Evolutionary conservation across 2,888 invertebrate genomes (phyloP).

Genomic region (Spisula subtruncata): DNA sequence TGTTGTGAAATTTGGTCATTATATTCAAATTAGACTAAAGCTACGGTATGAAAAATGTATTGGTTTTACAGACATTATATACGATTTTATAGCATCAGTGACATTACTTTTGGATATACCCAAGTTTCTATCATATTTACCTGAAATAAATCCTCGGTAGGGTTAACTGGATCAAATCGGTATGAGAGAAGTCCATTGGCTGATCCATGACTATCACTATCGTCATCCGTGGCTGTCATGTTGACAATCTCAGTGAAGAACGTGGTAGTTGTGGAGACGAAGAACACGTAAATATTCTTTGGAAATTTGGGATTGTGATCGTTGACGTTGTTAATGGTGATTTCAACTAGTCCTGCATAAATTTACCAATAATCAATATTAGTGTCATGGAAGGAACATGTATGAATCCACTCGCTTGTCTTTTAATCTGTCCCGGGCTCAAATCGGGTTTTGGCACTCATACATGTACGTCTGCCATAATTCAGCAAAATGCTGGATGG

Average conservation of each 20-base stretch:
- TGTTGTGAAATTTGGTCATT: too few relatives aligned
- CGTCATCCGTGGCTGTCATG: constrained; percentile 58
- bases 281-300: constrained; percentile 53
- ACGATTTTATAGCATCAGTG: too few relatives aligned
- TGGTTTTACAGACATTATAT: too few relatives aligned
- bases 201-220: constrained; percentile 47
- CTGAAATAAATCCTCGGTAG: constrained; percentile 44
- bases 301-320: constrained; percentile 62
- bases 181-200: constrained; percentile 50
- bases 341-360: constrained; percentile 28
- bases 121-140: constrained; percentile 37
- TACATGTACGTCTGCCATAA: too few relatives aligned
- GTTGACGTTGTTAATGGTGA: constrained; percentile 59
- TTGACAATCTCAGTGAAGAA: constrained; percentile 53
- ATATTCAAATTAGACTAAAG: too few relatives aligned
- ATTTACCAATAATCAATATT: neutral
- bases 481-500: too few relatives aligned
- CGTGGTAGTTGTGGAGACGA: constrained; percentile 44
- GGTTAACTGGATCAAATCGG: constrained; percentile 23
- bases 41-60: too few relatives aligned
- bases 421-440: too few relatives aligned
- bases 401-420: too few relatives aligned
- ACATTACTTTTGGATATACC: too few relatives aligned
- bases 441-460: too few relatives aligned
- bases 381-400: too few relatives aligned